Percentiles rank a stretch among this genome's conserved stretches.
These are phyloP conservation scores for Polyploca ridens DNA, from an alignment of 2,888 invertebrate species.

Conservation along the genomic window DNA sequence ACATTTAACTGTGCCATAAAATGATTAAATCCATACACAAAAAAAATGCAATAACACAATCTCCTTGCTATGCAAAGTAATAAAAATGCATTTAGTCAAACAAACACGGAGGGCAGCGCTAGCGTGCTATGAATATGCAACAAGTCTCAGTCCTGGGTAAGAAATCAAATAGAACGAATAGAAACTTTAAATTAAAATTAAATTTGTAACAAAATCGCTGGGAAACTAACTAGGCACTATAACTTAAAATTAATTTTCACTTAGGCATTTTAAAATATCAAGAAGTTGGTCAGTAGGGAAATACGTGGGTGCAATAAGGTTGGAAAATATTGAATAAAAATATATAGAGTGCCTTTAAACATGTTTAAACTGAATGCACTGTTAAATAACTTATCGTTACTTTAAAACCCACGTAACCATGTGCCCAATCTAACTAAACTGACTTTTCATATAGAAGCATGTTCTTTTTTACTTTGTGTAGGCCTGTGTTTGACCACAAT, in stretches of 20 bases:
- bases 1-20: background rate
- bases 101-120: conserved; percentile 7
- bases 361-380: no score
- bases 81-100: conserved; percentile 6
- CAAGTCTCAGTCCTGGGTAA: conserved; percentile 3
- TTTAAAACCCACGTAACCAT: no score
- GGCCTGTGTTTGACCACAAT: no score
- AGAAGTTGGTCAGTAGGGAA: no score
- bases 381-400: no score
- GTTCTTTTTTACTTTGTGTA: no score
- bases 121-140: conserved; percentile 8
- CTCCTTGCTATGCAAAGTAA: background rate
- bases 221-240: background rate
- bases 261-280: background rate
- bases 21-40: background rate
- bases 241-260: background rate
- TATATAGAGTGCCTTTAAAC: no score
- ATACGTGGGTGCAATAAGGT: no score
- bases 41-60: background rate
- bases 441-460: no score
- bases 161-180: conserved; percentile 8
- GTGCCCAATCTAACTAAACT: no score
- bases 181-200: conserved; percentile 6
- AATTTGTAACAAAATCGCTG: background rate
- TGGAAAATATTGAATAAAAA: no score